These are phyloP conservation scores for Haliclona indistincta DNA, from an alignment of 37 sponge, comb jelly and placozoan genomes.

Conservation along the genomic window DNA sequence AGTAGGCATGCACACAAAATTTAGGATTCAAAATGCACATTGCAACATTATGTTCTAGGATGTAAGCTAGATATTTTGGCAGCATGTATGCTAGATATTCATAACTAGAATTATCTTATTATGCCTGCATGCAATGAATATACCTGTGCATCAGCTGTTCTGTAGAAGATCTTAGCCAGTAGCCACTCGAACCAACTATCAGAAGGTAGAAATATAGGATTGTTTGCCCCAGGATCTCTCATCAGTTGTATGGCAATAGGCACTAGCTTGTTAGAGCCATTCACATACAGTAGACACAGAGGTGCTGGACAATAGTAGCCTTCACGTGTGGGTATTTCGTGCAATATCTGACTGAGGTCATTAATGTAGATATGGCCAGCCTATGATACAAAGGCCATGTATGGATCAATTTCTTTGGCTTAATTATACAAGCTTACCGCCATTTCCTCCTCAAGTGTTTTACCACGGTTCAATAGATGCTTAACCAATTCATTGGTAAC, in stretches of 20 bases:
- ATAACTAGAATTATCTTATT: background rate
- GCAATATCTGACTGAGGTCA: conserved; percentile 21
- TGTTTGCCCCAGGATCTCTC: conserved; percentile 13
- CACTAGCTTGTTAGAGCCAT: background rate
- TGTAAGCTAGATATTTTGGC: no score
- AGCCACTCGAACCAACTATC: conserved; percentile 56
- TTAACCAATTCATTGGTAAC: conserved; percentile 42
- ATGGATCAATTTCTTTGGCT: background rate
- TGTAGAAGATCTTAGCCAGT: conserved; percentile 49
- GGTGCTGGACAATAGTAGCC: conserved; percentile 23
- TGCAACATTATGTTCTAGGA: no score
- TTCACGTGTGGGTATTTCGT: background rate
- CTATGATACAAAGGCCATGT: conserved; percentile 11
- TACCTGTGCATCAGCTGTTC: conserved; percentile 34
- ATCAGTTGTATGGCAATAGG: conserved; percentile 72
- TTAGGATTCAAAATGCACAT: no score
- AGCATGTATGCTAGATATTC: no score
- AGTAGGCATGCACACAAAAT: no score
- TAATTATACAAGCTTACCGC: conserved; percentile 3
- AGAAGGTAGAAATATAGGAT: conserved; percentile 48
- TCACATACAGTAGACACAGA: conserved; percentile 51
- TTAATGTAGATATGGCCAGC: conserved; percentile 45
- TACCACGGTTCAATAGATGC: conserved; percentile 9
- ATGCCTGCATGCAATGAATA: no score
- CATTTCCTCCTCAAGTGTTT: conserved; percentile 39